Percentiles rank a stretch among this genome's conserved stretches.
These are phyloP conservation scores for Carterocephalus palaemon DNA, from an alignment of 2,888 invertebrate genomes.

Conservation along the genomic window DNA sequence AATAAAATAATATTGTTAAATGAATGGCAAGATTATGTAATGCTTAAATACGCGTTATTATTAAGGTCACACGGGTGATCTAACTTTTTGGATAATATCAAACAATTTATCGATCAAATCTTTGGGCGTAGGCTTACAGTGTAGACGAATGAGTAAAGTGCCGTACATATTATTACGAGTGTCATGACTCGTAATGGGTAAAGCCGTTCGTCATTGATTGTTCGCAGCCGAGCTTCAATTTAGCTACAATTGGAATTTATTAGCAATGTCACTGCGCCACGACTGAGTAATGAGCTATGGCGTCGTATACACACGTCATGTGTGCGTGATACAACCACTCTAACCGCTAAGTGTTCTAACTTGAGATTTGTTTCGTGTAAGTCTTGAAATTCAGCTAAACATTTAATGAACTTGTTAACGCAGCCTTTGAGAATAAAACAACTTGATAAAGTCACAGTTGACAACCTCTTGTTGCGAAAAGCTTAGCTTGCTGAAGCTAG, in stretches of 20 bases:
- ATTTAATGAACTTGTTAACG: too few relatives aligned
- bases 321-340: not conserved
- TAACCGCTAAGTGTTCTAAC: not conserved
- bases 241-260: conserved; percentile 25
- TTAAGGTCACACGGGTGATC: too few relatives aligned
- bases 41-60: too few relatives aligned
- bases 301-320: conserved; percentile 1
- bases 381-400: not conserved
- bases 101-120: conserved; percentile 11
- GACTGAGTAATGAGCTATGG: conserved; percentile 19
- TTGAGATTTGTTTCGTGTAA: not conserved
- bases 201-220: conserved; percentile 24
- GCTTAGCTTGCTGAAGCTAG: too few relatives aligned
- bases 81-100: too few relatives aligned
- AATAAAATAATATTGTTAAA: too few relatives aligned
- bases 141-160: conserved; percentile 24
- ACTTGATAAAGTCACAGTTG: too few relatives aligned
- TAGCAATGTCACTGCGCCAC: conserved; percentile 20
- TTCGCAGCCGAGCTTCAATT: conserved; percentile 22
- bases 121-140: conserved; percentile 7
- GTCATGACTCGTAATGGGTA: conserved; percentile 22
- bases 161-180: conserved; percentile 22
- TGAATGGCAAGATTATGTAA: too few relatives aligned
- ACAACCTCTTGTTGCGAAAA: too few relatives aligned
- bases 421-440: too few relatives aligned